phyloP scores from a whole-genome alignment of 1,140 invertebrate species.

The Macrobrachium nipponense region DNA sequence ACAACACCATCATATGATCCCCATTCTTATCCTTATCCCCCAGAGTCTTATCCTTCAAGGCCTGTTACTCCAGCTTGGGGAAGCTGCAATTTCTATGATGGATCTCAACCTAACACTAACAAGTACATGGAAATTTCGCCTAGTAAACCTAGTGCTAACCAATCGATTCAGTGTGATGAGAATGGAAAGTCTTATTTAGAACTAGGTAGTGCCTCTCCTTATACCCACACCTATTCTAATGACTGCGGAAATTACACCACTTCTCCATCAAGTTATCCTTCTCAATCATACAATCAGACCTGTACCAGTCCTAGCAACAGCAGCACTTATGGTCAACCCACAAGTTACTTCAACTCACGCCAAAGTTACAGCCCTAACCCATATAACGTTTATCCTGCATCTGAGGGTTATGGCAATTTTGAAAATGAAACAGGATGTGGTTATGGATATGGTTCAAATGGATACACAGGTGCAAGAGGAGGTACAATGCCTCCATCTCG shows the following conservation, averaged over 20 bases:
- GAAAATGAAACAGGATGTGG: slow-evolving; percentile 65
- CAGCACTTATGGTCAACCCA: slow-evolving; percentile 70
- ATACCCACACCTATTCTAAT: slow-evolving; percentile 61
- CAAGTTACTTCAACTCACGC: slow-evolving; percentile 67
- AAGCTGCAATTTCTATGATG: slow-evolving; percentile 63
- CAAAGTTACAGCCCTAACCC: slow-evolving; percentile 56
- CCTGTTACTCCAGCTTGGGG: slow-evolving; percentile 51
- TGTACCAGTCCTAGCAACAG: slow-evolving; percentile 56
- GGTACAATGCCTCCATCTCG: slow-evolving; percentile 32
- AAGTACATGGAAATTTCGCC: slow-evolving; percentile 64
- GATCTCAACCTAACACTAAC: slow-evolving; percentile 61
- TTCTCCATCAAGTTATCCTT: slow-evolving; percentile 58
- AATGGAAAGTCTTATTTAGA: slow-evolving; percentile 92
- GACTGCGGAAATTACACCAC: slow-evolving; percentile 64
- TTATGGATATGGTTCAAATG: slow-evolving; percentile 65
- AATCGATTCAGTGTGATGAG: slow-evolving; percentile 87
- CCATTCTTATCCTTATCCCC: slow-evolving; percentile 44
- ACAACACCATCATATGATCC: slow-evolving; percentile 58
- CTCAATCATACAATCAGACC: slow-evolving; percentile 64
- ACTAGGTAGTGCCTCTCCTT: slow-evolving; percentile 72
- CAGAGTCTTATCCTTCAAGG: slow-evolving; percentile 40
- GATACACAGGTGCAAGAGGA: slow-evolving; percentile 52
- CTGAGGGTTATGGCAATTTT: slow-evolving; percentile 74
- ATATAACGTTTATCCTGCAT: slow-evolving; percentile 75
- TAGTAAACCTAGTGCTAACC: slow-evolving; percentile 68